Percentiles rank a stretch among this genome's conserved stretches.
Evolutionary conservation across 2,888 invertebrate species (phyloP).

Genomic region (Hypsopygia costalis): DNA sequence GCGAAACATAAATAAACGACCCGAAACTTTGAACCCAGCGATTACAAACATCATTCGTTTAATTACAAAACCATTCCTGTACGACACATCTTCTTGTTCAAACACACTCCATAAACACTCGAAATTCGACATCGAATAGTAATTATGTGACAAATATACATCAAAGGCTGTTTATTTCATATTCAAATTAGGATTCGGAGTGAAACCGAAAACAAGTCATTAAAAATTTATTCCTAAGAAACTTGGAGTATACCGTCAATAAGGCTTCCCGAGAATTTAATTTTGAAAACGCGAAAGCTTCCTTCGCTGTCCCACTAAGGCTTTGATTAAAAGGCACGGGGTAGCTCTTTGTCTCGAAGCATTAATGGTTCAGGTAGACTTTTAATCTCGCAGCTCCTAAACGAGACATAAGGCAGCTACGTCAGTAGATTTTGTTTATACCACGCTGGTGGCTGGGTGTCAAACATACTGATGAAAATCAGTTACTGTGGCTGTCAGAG

Average conservation of each 20-base stretch:
- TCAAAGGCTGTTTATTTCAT: constrained; percentile 5
- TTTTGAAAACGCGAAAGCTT: constrained; percentile 4
- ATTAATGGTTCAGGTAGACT: constrained; percentile 17
- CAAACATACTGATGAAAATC: too few relatives aligned
- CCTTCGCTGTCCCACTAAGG: not conserved
- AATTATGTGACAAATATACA: constrained; percentile 1
- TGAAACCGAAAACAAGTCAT: constrained; percentile 4
- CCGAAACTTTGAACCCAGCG: not conserved
- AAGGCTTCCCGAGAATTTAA: constrained; percentile 11
- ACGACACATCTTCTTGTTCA: not conserved
- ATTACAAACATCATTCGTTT: not conserved
- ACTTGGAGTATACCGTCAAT: constrained; percentile 1
- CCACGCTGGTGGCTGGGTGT: too few relatives aligned
- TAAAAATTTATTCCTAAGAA: constrained; percentile 3
- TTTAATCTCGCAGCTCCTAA: constrained; percentile 28
- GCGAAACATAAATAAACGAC: too few relatives aligned
- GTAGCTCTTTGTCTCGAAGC: constrained; percentile 24
- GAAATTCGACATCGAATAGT: not conserved
- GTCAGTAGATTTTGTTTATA: too few relatives aligned
- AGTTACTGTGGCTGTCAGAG: too few relatives aligned
- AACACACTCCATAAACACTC: not conserved
- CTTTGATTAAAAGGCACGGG: constrained; percentile 30
- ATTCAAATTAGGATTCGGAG: constrained; percentile 4
- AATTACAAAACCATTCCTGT: not conserved
- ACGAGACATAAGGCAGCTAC: constrained; percentile 10